Evolutionary conservation across 1,140 invertebrate species (phyloP), one percentile per base, ranked within the genome.

Genomic region (Lerema accius): DNA sequence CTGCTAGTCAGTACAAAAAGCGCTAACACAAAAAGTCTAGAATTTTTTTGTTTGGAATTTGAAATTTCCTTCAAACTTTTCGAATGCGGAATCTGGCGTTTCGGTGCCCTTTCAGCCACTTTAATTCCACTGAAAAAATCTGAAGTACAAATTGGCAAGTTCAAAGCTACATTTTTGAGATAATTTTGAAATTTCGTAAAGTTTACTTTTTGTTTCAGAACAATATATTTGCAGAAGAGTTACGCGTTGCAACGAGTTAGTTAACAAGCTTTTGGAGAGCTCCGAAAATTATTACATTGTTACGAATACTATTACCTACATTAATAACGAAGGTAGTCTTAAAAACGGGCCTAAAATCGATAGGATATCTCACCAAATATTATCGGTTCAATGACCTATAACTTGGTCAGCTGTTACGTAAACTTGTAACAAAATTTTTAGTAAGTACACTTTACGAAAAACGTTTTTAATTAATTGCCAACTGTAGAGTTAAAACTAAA

Each of bases 11-110:
- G 15, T 17, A 32, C n/a, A 15, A 46, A 58, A 46, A 45, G 23
- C 26, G 19, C 5, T 39, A 56, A 42, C 39, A 16, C 13, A 53
- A 58, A 46, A 16, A 58, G 14, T 11, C n/a, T 5, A n/a, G n/a
- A 58, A 46, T 7, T 17, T 35, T 28, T 46, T 45, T 45, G 49
- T 51, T 51, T 23, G 26, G 23, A 26, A 28, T 58, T 43, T 23
- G 10, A 58, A 58, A 58, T 58, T 58, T 58, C 55, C 55, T 58
- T 35, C 42, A 46, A 58, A 58, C 55, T 58, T 58, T 13, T 43
- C n/a, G 55, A 46, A 46, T 14, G 19, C 53, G 40, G 40, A 43
- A 32, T 40, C 42, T 15, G 23, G 45, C 26, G 14, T 45, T 58
- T 58, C n/a, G 16, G 37, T 35, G 53, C 40, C 26, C 53, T 58